Evolutionary conservation across 1,140 invertebrate species (phyloP).

Genomic region (Papilio dardanus): DNA sequence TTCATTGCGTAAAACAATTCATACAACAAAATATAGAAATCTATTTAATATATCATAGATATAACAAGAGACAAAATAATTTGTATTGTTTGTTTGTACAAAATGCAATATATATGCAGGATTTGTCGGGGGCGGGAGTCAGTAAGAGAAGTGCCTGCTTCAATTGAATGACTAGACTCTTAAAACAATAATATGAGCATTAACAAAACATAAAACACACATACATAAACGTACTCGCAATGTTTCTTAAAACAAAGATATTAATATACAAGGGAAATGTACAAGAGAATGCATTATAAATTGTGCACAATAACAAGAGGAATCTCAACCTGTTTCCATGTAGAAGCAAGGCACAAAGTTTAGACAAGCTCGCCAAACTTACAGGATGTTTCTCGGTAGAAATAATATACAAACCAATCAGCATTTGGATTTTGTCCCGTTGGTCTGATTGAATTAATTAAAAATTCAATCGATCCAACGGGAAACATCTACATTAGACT

Average conservation of each 20-base stretch:
- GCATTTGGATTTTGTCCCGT: too few species aligned
- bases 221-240: constrained; percentile 55
- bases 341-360: neutral
- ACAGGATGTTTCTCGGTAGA: too few species aligned
- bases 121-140: neutral
- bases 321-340: constrained; percentile 33
- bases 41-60: constrained; percentile 50
- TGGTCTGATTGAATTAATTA: too few species aligned
- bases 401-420: too few species aligned
- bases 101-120: constrained; percentile 21
- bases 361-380: neutral
- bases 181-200: constrained; percentile 80
- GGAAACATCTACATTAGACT: neutral
- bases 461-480: too few species aligned
- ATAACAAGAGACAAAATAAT: constrained; percentile 44
- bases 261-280: constrained; percentile 20
- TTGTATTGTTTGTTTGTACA: constrained; percentile 24
- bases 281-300: neutral
- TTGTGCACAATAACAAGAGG: constrained; percentile 39
- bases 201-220: constrained; percentile 73
- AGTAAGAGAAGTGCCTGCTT: constrained; percentile 47
- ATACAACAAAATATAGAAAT: constrained; percentile 33
- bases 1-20: constrained; percentile 26
- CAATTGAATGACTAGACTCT: constrained; percentile 78
- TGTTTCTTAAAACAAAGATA: constrained; percentile 41